Evolutionary conservation across 2,797 vertebrate genomes (phyloP).

Genomic region (Huso huso): DNA sequence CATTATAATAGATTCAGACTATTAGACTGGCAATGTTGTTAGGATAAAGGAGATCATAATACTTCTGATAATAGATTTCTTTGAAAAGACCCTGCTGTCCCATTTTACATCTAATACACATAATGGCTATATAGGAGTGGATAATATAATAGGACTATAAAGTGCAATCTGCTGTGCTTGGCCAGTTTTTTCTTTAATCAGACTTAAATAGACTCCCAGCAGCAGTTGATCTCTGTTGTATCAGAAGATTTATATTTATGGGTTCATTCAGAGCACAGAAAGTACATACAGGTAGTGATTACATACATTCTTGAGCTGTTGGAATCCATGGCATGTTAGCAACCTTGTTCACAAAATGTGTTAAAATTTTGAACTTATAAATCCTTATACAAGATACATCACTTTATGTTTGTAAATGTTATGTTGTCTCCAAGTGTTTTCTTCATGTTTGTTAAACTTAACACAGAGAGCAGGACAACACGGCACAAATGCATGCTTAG

Average conservation of each 20-base stretch:
- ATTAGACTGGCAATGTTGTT: slow-evolving; percentile 4
- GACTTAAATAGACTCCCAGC: slow-evolving; percentile 27
- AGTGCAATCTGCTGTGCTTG: no score
- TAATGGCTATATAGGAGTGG: slow-evolving; percentile 29
- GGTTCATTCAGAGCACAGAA: slow-evolving; percentile 24
- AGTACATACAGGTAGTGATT: slow-evolving; percentile 30
- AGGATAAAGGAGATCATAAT: neutral
- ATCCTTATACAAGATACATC: no score
- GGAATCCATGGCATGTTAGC: slow-evolving; percentile 4
- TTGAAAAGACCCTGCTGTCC: slow-evolving; percentile 23
- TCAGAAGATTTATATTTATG: slow-evolving; percentile 33
- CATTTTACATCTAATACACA: slow-evolving; percentile 25
- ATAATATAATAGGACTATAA: slow-evolving; percentile 23
- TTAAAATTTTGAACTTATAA: no score
- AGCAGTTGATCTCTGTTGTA: slow-evolving; percentile 30
- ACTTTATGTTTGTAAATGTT: no score
- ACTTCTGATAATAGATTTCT: slow-evolving; percentile 27
- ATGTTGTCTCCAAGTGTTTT: no score
- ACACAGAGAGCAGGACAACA: no score
- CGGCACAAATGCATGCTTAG: no score
- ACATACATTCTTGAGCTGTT: slow-evolving; percentile 19
- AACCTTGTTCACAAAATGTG: slow-evolving; percentile 10
- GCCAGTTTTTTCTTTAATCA: slow-evolving; percentile 26
- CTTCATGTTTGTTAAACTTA: no score
- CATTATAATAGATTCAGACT: slow-evolving; percentile 19